Conservation (phyloP, 2,113 vertebrate genomes). For the Octodon degus region DNA sequence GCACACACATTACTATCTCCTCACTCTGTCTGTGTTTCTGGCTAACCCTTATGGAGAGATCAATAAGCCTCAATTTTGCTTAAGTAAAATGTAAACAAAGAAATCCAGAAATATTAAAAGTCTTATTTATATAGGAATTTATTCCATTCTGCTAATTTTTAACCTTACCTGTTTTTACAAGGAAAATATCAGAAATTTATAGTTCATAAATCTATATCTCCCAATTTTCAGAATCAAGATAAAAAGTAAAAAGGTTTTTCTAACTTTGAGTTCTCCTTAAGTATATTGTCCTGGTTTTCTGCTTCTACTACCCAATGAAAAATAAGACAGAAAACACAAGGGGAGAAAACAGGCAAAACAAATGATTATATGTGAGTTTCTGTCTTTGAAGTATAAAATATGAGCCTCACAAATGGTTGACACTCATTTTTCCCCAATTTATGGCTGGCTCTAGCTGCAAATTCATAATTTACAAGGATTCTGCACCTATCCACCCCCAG, state of each 20-base stretch:
- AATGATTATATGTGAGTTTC: not conserved
- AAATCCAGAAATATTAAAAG: not conserved
- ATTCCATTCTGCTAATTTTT: not conserved
- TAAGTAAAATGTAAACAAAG: conserved; percentile 24
- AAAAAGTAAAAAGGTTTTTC: conserved; percentile 20
- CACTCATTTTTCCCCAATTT: not conserved
- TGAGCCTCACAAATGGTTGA: not conserved
- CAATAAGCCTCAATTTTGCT: not conserved
- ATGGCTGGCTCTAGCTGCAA: not conserved
- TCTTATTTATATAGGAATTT: too few species aligned
- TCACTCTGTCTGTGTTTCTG: not conserved
- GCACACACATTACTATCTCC: not conserved
- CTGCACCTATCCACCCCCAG: not conserved
- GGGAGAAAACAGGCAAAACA: not conserved
- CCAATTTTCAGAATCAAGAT: not conserved
- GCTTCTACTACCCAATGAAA: not conserved
- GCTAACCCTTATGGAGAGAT: not conserved
- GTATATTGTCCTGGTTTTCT: not conserved
- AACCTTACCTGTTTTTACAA: not conserved
- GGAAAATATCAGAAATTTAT: not conserved
- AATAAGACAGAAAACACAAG: not conserved
- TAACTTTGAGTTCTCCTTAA: not conserved
- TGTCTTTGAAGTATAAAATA: not conserved
- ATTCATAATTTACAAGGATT: not conserved
- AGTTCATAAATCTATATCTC: not conserved